Evolutionary conservation across 1,140 invertebrate genomes (phyloP), one percentile per base, ranked within the genome.

Genomic region (Muscidifurax raptorellus): DNA sequence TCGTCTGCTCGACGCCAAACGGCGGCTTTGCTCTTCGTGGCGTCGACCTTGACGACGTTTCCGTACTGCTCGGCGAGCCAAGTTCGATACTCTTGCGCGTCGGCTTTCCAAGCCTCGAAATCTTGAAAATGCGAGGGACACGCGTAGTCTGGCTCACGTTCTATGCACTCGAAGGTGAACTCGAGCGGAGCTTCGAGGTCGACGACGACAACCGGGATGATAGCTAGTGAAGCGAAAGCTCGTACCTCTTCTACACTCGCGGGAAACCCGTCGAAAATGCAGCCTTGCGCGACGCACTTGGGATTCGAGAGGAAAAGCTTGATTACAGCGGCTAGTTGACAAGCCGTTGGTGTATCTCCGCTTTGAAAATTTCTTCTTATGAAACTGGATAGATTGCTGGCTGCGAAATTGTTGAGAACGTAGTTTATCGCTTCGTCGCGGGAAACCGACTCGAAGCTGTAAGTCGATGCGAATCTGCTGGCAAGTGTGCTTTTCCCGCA

Each of bases 401-500:
- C 94, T 6, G 89, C 80, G 82, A 94, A 90, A 85, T 93, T 89
- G 79, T 92, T 89, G 74, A 94, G 84, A 40, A 94, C 89, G 82
- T 94, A 90, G 47, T 94, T 89, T 25, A 94, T 84, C 28, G 93
- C 94, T 28, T 90, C 87, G 12, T 94, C 94, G 86, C 90, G 92
- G 10, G 93, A 94, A 69, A 95, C 89, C 27, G 93, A 87, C 72
- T 94, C 89, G 25, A 95, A 86, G 25, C 93, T 93, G 85, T 94
- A 94, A 40, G 91, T 92, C 59, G 90, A 90, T 5, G 91, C 90
- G 27, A 95, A 91, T 86, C 94, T 92, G 66, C 90, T 85, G 22
- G 94, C 91, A 30, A 98, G 92, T 15, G 95, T 95, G 30, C 95
- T 95, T 93, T 98, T 98, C 3, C 97, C 97, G 44, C 96, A 96